Conservation (phyloP, 1,140 invertebrate species). For the Sarcophaga bullata region DNA sequence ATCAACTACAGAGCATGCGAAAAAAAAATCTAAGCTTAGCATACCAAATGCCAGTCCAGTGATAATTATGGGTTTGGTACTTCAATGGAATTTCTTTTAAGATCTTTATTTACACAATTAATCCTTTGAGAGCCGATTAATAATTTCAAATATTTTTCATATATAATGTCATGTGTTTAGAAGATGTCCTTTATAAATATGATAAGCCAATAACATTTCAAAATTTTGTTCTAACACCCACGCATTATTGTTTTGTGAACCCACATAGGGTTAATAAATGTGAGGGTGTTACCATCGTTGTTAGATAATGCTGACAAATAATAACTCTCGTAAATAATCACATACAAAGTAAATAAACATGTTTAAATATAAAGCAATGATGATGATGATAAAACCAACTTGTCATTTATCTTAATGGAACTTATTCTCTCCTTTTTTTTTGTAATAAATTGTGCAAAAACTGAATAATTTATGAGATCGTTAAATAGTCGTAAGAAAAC, state of each 20-base stretch:
- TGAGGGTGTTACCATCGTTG: slow-evolving; percentile 31
- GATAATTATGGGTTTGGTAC: slow-evolving; percentile 37
- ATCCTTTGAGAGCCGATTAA: not conserved
- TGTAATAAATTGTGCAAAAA: not conserved
- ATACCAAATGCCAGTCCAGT: not conserved
- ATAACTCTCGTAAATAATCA: slow-evolving; percentile 5
- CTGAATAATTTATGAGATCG: slow-evolving; percentile 37
- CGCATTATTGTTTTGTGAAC: not conserved
- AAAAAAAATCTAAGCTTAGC: not conserved
- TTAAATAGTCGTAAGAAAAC: not conserved
- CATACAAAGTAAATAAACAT: slow-evolving; percentile 38
- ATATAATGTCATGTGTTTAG: no score
- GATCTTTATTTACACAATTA: slow-evolving; percentile 4
- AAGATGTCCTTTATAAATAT: no score
- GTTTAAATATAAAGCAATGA: slow-evolving; percentile 25
- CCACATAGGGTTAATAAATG: not conserved
- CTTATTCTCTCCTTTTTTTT: slow-evolving; percentile 8
- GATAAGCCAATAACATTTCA: no score
- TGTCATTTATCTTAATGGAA: not conserved
- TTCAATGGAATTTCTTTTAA: slow-evolving; percentile 33
- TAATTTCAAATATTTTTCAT: not conserved
- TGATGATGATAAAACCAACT: slow-evolving; percentile 29
- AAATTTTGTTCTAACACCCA: not conserved
- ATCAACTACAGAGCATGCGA: not conserved
- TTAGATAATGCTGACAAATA: slow-evolving; percentile 26